Base-by-base conservation (phyloP, 2,113 vertebrate genomes). In the Pedionomus torquatus region DNA sequence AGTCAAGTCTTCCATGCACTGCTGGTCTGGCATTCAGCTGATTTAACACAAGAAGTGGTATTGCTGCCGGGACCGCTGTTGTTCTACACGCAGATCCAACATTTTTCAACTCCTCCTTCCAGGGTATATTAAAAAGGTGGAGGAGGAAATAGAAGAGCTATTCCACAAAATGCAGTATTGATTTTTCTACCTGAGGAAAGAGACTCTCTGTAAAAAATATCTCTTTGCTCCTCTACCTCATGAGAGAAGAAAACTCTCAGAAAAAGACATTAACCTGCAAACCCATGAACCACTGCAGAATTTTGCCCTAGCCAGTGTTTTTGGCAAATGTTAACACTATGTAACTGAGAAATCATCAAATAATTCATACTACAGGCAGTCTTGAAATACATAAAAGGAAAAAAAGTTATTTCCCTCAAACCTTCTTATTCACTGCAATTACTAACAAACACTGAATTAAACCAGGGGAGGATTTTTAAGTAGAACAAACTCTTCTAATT, bases 151-250 rank as follows among this genome's bases (percentile, higher is more conserved):
- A 96, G 80, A 93, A 94, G 87, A 97, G 96, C 93, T 92, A 94
- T 94, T 97, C 88, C 95, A 58, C 80, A 97, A 97, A 91, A 96
- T 95, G 87, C 82, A 20, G 49, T 98, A 99, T 98, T 97, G 98
- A 99, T 98, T 99, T 98, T 89, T 92, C 97, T 76, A 52, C 90
- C 90, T 75, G 97, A 98, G 98, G 98, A 98, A 98, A 98, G 98
- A 98, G 98, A 98, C 94, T 98, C 92, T 97, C 93, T 65, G 94
- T 98, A 98, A 98, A 98, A 98, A 98, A 98, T 98, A 98, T 83
- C 98, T 99, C 98, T 99, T 98, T 99, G 98, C 98, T 98, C 94
- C 94, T 98, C 96, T 96, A 96, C 93, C 98, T 98, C 96, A 94
- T 76, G 93, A 97, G 94, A 98, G 97, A 98, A 97, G 48, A 87